Percentiles rank a stretch among this genome's conserved stretches.
phyloP scores from a whole-genome alignment of 2,888 invertebrate genomes.

The Drosophila niveifrons region DNA sequence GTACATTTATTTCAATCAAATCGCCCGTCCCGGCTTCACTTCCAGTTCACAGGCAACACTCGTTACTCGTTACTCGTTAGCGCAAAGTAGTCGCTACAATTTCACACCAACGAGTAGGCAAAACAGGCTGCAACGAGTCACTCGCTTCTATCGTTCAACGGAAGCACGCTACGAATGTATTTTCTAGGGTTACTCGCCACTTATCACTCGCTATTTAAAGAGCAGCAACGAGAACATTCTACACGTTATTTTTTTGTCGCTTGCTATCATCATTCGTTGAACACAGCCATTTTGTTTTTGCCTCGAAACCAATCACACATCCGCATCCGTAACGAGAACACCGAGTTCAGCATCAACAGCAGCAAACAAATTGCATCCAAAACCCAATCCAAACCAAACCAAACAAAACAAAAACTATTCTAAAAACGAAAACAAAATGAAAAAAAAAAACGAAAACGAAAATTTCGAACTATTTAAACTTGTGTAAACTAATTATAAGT shows the following conservation, averaged over 20 bases:
- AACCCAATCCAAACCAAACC: background rate
- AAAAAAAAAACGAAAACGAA: conserved; percentile 25
- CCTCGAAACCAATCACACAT: conserved; percentile 10
- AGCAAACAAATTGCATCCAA: conserved; percentile 10
- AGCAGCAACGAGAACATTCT: background rate
- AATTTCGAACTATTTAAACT: conserved; percentile 64
- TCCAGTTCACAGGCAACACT: conserved; percentile 1
- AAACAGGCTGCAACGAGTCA: background rate
- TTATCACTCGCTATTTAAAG: background rate
- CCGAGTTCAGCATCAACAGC: conserved; percentile 8
- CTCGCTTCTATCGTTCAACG: background rate
- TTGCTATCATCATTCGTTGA: background rate
- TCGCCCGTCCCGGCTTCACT: background rate
- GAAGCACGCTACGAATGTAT: too few relatives aligned
- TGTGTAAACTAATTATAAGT: conserved; percentile 77
- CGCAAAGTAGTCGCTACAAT: background rate
- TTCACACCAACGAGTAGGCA: background rate
- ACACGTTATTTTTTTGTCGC: background rate
- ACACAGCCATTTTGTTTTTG: background rate
- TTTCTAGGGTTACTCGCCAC: background rate
- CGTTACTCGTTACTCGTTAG: conserved; percentile 19
- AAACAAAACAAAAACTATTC: background rate
- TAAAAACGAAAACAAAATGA: background rate
- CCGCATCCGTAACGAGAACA: conserved; percentile 7
- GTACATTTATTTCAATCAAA: conserved; percentile 1